These are phyloP conservation scores for Thecophora atra DNA, from an alignment of 2,888 invertebrate genomes.

Conservation along the genomic window DNA sequence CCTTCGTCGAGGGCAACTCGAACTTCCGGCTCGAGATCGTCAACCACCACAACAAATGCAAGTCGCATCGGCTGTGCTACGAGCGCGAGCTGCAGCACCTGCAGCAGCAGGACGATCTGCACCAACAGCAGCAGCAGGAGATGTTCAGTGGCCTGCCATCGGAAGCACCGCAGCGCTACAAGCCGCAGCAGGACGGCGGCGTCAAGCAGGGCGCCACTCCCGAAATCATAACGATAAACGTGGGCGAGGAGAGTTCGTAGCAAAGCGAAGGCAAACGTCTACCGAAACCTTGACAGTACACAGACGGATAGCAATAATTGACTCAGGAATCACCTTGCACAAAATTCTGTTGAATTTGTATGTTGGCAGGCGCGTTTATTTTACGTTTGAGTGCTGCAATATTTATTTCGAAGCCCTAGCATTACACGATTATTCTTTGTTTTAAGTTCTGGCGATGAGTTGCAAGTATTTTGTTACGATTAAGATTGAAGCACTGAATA, in stretches of 20 bases:
- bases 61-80: conserved; percentile 76
- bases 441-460: not conserved
- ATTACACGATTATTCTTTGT: not conserved
- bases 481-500: conserved; percentile 27
- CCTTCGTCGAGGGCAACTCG: conserved; percentile 80
- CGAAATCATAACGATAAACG: conserved; percentile 60
- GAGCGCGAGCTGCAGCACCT: conserved; percentile 65
- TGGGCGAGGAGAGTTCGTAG: conserved; percentile 55
- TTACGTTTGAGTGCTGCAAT: conserved; percentile 17
- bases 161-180: not conserved
- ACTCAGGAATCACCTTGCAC: conserved; percentile 19
- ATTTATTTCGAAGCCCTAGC: conserved; percentile 6
- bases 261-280: not conserved
- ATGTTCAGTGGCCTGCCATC: not conserved
- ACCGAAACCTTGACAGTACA: not conserved
- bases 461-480: not conserved
- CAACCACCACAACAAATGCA: conserved; percentile 82
- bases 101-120: conserved; percentile 16
- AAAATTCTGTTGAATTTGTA: not conserved
- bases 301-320: not conserved
- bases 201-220: conserved; percentile 41
- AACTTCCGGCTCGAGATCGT: conserved; percentile 82
- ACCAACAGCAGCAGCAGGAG: not conserved
- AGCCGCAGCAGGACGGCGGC: conserved; percentile 5
- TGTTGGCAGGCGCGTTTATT: not conserved